Percentiles rank a stretch among this genome's conserved stretches.
These are phyloP conservation scores for Torymus texanus DNA, from an alignment of 2,888 invertebrate species.

Conservation along the genomic window DNA sequence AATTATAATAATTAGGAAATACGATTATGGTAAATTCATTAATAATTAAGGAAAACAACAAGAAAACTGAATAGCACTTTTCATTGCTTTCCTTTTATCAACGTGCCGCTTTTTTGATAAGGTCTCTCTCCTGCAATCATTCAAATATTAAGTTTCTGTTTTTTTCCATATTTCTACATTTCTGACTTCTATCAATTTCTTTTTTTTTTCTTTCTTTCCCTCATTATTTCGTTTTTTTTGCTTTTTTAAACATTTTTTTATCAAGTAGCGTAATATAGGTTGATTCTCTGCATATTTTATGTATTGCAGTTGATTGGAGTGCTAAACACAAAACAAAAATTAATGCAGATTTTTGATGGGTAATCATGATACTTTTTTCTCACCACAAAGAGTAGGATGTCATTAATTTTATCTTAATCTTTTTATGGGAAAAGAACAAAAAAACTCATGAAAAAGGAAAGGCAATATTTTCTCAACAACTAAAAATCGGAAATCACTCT, in stretches of 20 bases:
- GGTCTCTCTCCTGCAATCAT: slow-evolving; percentile 49
- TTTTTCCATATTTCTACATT: slow-evolving; percentile 51
- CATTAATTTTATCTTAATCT: slow-evolving; percentile 46
- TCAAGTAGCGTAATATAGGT: slow-evolving; percentile 53
- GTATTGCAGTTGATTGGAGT: slow-evolving; percentile 44
- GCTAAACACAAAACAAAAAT: slow-evolving; percentile 48
- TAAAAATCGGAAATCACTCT: slow-evolving; percentile 60
- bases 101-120: slow-evolving; percentile 57
- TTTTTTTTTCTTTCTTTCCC: slow-evolving; percentile 50
- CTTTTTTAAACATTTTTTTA: slow-evolving; percentile 43
- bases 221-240: slow-evolving; percentile 50
- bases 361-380: slow-evolving; percentile 25
- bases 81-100: slow-evolving; percentile 59
- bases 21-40: slow-evolving; percentile 71
- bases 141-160: slow-evolving; percentile 53
- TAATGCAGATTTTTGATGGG: slow-evolving; percentile 37
- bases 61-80: slow-evolving; percentile 69
- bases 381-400: slow-evolving; percentile 47
- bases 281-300: slow-evolving; percentile 43
- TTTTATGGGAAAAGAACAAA: slow-evolving; percentile 52
- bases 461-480: slow-evolving; percentile 52
- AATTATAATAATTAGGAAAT: slow-evolving; percentile 72
- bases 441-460: slow-evolving; percentile 46
- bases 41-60: slow-evolving; percentile 71
- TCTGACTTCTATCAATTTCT: slow-evolving; percentile 47